Evolutionary conservation across 2,888 invertebrate species (phyloP).

Genomic region (Ctena decussata): DNA sequence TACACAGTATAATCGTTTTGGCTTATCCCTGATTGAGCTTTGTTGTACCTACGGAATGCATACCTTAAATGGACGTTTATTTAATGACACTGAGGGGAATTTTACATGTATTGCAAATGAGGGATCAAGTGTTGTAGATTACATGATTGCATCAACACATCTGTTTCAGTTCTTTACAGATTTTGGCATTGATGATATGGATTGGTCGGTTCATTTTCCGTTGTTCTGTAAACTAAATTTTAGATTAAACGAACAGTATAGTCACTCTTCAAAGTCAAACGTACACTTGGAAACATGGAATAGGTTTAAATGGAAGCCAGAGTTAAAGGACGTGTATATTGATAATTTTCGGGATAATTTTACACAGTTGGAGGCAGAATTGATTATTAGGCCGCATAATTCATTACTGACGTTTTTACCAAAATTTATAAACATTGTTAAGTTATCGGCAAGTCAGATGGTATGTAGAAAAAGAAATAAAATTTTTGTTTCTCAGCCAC

Average conservation of each 20-base stretch:
- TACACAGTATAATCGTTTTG: neutral
- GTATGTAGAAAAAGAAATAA: neutral
- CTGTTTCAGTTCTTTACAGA: neutral
- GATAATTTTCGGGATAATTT: too few species aligned
- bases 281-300: neutral
- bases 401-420: too few species aligned
- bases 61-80: neutral
- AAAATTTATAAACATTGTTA: neutral
- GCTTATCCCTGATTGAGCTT: neutral
- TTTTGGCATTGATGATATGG: neutral
- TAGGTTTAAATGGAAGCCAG: neutral
- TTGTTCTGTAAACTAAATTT: slow-evolving; percentile 1
- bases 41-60: neutral
- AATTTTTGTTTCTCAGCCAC: neutral
- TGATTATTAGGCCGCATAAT: too few species aligned
- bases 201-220: slow-evolving; percentile 18
- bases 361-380: neutral
- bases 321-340: neutral
- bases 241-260: neutral
- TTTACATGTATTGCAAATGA: neutral
- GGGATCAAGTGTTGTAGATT: neutral
- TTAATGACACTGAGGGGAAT: neutral
- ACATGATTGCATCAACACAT: neutral
- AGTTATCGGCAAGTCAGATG: neutral
- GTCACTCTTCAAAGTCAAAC: neutral